Evolutionary conservation across 2,113 vertebrate species (phyloP).

Genomic region (Ctenodactylus gundi): DNA sequence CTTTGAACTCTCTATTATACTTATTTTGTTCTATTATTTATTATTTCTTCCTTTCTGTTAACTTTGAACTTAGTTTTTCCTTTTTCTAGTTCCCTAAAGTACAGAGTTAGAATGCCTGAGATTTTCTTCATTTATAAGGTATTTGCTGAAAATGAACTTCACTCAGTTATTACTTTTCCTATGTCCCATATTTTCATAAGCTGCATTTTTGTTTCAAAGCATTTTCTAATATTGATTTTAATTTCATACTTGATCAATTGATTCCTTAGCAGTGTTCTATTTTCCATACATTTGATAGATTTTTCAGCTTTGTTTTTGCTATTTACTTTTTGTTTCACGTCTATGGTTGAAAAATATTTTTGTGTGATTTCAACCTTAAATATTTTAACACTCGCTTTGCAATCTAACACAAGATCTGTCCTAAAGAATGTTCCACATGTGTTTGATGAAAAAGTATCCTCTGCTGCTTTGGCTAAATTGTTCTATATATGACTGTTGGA

Average conservation of each 20-base stretch:
- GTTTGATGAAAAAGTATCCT: neutral
- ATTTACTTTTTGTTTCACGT: neutral
- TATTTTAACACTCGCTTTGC: neutral
- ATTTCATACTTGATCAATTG: neutral
- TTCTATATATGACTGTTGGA: neutral
- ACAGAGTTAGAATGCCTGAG: neutral
- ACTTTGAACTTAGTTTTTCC: neutral
- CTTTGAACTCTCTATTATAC: neutral
- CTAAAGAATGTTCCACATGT: neutral
- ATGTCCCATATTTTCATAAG: neutral
- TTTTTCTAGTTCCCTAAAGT: neutral
- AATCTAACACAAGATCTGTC: neutral
- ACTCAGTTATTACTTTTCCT: neutral
- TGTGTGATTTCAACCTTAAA: neutral
- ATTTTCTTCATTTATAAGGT: neutral
- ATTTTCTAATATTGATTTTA: neutral
- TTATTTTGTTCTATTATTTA: neutral
- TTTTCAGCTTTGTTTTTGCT: neutral
- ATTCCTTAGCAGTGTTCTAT: neutral
- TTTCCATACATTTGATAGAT: neutral
- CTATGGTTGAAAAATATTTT: neutral
- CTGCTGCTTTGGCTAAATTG: neutral
- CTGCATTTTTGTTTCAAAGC: neutral
- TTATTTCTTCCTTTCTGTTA: neutral
- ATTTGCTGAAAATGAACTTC: neutral